Conservation (phyloP, 2,888 invertebrate genomes). For the Drosophila infuscata region DNA sequence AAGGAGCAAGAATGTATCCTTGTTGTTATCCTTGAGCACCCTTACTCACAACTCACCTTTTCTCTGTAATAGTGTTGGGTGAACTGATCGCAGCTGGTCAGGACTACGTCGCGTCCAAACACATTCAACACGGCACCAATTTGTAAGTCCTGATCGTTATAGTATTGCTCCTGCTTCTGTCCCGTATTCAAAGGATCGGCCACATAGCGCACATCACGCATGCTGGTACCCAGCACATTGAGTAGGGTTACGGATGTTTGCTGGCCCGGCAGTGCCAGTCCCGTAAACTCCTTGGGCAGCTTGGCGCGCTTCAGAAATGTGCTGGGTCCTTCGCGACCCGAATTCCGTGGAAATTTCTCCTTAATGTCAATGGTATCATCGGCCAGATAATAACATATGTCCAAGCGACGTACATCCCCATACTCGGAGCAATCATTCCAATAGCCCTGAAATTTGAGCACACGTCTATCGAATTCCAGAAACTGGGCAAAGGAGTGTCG, state of each 20-base stretch:
- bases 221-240: slow-evolving; percentile 88
- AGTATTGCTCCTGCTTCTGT: slow-evolving; percentile 82
- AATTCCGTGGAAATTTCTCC: slow-evolving; percentile 89
- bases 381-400: slow-evolving; percentile 93
- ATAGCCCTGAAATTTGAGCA: slow-evolving; percentile 91
- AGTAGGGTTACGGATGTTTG: slow-evolving; percentile 86
- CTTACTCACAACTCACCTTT: slow-evolving; percentile 83
- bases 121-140: slow-evolving; percentile 93
- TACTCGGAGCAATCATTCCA: slow-evolving; percentile 95
- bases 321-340: slow-evolving; percentile 89
- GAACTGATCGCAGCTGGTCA: slow-evolving; percentile 94
- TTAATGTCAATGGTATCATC: slow-evolving; percentile 96
- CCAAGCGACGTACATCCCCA: slow-evolving; percentile 91
- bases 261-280: slow-evolving; percentile 85
- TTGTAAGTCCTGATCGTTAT: slow-evolving; percentile 88
- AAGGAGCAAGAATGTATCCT: neutral
- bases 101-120: slow-evolving; percentile 91
- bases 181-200: slow-evolving; percentile 87
- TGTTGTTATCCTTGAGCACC: neutral
- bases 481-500: slow-evolving; percentile 91
- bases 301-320: slow-evolving; percentile 91
- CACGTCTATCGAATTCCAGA: slow-evolving; percentile 91
- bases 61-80: slow-evolving; percentile 93
- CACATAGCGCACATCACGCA: slow-evolving; percentile 86
- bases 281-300: slow-evolving; percentile 88